These are phyloP conservation scores for Dasyornis broadbenti DNA, from an alignment of 2,113 vertebrate genomes.

Conservation along the genomic window DNA sequence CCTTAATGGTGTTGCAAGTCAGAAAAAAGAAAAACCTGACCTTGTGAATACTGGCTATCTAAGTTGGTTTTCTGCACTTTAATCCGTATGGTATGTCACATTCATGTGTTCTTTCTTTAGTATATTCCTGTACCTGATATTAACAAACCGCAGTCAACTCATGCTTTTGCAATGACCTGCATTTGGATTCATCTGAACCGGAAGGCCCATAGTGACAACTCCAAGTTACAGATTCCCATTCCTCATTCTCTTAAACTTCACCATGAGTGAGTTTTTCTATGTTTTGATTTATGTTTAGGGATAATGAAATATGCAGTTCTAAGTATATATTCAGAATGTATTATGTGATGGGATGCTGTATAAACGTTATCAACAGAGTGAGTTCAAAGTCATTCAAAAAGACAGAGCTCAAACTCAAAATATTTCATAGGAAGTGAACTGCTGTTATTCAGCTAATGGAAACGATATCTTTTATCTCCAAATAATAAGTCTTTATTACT, in stretches of 20 bases:
- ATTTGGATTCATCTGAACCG: slow-evolving; percentile 99
- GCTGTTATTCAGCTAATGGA: not conserved
- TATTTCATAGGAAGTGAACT: not conserved
- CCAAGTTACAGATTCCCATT: slow-evolving; percentile 95
- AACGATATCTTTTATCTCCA: not conserved
- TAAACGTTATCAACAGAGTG: not conserved
- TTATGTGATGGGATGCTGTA: not conserved
- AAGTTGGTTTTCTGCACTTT: not conserved
- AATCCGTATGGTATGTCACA: not conserved
- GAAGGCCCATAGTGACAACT: slow-evolving; percentile 96
- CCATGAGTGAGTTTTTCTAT: slow-evolving; percentile 83
- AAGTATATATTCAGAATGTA: not conserved
- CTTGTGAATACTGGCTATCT: not conserved
- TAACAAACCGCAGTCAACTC: slow-evolving; percentile 97
- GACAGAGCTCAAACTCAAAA: not conserved
- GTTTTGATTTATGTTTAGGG: not conserved
- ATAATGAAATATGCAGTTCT: not conserved
- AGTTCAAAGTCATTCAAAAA: not conserved
- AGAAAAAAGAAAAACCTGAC: not conserved
- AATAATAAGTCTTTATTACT: not conserved
- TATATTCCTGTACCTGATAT: slow-evolving; percentile 98
- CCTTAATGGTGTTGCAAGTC: not conserved
- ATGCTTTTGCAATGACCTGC: slow-evolving; percentile 98
- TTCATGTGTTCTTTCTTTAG: slow-evolving; percentile 64
- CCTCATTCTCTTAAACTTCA: slow-evolving; percentile 96